Conservation (phyloP, 2,888 invertebrate species). For the Ichneumon xanthorius region DNA sequence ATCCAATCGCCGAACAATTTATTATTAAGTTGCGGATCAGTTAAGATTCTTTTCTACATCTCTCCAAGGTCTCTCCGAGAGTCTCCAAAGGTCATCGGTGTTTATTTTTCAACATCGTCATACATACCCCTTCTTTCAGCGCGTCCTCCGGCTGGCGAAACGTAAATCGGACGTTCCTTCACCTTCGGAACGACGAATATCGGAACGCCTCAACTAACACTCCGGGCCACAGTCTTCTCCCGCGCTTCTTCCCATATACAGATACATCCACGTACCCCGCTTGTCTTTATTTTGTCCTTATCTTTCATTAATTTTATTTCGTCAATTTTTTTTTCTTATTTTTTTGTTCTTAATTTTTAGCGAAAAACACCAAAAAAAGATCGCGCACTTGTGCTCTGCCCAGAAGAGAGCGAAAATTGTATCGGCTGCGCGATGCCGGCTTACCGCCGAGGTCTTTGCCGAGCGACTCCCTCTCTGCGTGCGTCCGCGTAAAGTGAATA, state of each 20-base stretch:
- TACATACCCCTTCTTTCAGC: constrained; percentile 32
- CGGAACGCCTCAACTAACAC: constrained; percentile 10
- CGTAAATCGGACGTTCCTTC: neutral
- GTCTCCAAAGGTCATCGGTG: neutral
- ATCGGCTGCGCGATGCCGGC: neutral
- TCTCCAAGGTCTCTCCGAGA: neutral
- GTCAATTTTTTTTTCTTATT: neutral
- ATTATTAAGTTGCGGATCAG: neutral
- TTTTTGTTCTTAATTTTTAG: neutral
- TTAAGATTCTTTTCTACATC: neutral
- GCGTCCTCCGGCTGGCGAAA: constrained; percentile 1
- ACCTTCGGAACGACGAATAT: neutral
- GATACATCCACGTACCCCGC: constrained; percentile 2
- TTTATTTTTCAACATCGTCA: constrained; percentile 8
- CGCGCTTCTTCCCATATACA: neutral
- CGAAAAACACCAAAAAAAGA: constrained; percentile 11
- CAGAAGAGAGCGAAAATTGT: neutral
- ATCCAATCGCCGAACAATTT: neutral
- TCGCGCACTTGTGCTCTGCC: constrained; percentile 6
- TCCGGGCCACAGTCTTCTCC: constrained; percentile 21
- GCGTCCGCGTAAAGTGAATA: neutral
- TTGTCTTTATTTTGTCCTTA: neutral
- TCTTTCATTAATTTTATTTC: neutral
- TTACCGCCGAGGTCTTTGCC: neutral
- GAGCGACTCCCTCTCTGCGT: neutral